Evolutionary conservation across 2,113 vertebrate genomes (phyloP).

Genomic region (Vulpes ferrilata): DNA sequence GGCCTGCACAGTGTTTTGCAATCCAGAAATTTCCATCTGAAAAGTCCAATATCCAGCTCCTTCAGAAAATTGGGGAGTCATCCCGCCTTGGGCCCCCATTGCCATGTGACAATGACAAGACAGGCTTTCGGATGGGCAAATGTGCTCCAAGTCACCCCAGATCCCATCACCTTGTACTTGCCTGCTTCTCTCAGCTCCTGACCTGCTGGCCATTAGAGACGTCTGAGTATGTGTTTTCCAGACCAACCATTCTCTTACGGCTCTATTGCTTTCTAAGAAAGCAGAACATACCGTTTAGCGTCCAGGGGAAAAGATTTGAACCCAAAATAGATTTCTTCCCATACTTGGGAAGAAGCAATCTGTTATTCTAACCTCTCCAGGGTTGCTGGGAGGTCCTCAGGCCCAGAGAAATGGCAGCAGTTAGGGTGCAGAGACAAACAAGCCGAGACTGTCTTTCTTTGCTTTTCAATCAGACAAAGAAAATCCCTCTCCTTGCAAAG

Average conservation of each 20-base stretch:
- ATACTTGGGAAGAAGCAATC: background rate
- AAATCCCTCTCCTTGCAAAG: background rate
- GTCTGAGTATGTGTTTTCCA: background rate
- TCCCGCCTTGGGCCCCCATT: accelerated
- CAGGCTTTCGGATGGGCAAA: background rate
- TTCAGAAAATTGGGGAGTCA: background rate
- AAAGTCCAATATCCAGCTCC: background rate
- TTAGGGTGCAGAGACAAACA: background rate
- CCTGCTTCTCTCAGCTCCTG: background rate
- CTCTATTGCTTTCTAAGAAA: background rate
- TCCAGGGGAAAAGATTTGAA: background rate
- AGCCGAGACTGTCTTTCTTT: background rate
- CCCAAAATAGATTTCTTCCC: background rate
- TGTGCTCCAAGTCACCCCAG: background rate
- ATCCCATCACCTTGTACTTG: background rate
- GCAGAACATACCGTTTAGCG: background rate
- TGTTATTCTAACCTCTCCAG: background rate
- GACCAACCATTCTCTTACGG: background rate
- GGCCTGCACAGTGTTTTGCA: background rate
- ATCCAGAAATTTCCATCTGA: background rate
- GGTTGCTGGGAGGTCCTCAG: background rate
- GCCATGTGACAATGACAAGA: background rate
- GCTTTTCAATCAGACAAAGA: conserved; percentile 53
- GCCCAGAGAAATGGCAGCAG: background rate
- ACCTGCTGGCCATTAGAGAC: background rate